phyloP scores from a whole-genome alignment of 1,140 invertebrate genomes.

The Myzus persicae region DNA sequence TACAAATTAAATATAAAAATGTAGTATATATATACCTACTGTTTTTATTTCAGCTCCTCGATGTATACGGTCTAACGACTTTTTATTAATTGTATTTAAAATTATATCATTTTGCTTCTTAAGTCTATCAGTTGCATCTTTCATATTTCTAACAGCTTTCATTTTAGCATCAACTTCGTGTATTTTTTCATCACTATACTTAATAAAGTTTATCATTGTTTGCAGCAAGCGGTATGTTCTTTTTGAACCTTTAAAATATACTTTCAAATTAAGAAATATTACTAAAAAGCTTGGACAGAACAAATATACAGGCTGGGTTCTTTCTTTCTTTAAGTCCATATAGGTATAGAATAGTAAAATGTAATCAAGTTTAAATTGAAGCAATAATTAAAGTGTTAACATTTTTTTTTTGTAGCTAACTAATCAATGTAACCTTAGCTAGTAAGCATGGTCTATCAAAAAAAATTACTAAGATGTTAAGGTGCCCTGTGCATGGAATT shows the following conservation, averaged over 20 bases:
- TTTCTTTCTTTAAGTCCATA: neutral
- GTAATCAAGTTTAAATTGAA: neutral
- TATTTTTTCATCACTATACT: conserved; percentile 56
- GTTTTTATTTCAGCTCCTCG: conserved; percentile 32
- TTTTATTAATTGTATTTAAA: conserved; percentile 31
- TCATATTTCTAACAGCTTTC: conserved; percentile 50
- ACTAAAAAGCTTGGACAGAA: neutral
- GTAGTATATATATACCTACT: neutral
- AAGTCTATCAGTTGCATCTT: conserved; percentile 39
- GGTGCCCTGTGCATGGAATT: neutral
- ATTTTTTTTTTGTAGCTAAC: neutral
- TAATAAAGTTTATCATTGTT: conserved; percentile 52
- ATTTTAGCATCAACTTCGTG: conserved; percentile 36
- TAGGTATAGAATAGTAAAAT: no score
- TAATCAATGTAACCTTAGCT: neutral
- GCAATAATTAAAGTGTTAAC: neutral
- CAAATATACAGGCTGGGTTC: neutral
- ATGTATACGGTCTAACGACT: conserved; percentile 15
- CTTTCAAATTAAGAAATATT: neutral
- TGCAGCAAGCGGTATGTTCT: conserved; percentile 27
- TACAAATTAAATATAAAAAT: neutral
- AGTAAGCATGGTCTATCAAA: neutral
- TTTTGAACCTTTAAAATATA: conserved; percentile 31
- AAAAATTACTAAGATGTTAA: neutral
- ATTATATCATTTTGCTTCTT: conserved; percentile 44